phyloP scores from a whole-genome alignment of 2,797 vertebrate species.

The Poeciliopsis presidionis region DNA sequence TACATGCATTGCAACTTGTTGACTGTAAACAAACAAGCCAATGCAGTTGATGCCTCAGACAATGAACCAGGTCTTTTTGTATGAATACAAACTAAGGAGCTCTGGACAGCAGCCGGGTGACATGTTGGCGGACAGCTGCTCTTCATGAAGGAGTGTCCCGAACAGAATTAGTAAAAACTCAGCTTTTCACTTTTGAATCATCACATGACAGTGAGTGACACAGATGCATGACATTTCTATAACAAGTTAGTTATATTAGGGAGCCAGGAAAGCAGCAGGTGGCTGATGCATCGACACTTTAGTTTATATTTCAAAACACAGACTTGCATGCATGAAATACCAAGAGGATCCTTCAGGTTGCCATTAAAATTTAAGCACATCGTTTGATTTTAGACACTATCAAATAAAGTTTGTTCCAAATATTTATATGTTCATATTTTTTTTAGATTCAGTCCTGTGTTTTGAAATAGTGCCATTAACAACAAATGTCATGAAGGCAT shows the following conservation, averaged over 20 bases:
- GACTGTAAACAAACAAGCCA: neutral
- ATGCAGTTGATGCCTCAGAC: constrained; percentile 4
- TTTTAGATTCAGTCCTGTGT: neutral
- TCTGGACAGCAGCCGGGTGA: constrained; percentile 50
- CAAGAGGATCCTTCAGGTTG: neutral
- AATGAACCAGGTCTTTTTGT: constrained; percentile 7
- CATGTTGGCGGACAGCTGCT: constrained; percentile 56
- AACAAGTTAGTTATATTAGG: constrained; percentile 48
- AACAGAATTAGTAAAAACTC: constrained; percentile 71
- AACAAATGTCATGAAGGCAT: neutral
- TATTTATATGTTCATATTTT: neutral
- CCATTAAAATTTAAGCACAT: neutral
- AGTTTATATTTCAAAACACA: constrained; percentile 40
- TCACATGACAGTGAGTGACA: constrained; percentile 52
- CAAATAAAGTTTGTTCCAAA: neutral
- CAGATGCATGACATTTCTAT: constrained; percentile 49
- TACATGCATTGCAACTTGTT: neutral
- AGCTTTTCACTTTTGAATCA: constrained; percentile 60
- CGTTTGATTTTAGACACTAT: neutral
- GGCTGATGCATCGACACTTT: constrained; percentile 15
- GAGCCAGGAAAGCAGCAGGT: constrained; percentile 32
- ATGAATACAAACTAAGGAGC: constrained; percentile 39
- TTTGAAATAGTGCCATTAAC: neutral
- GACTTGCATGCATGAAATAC: constrained; percentile 43
- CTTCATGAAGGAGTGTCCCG: constrained; percentile 29